These are phyloP conservation scores for Gymnobelideus leadbeateri DNA, from an alignment of 2,113 vertebrate genomes.

Conservation along the genomic window DNA sequence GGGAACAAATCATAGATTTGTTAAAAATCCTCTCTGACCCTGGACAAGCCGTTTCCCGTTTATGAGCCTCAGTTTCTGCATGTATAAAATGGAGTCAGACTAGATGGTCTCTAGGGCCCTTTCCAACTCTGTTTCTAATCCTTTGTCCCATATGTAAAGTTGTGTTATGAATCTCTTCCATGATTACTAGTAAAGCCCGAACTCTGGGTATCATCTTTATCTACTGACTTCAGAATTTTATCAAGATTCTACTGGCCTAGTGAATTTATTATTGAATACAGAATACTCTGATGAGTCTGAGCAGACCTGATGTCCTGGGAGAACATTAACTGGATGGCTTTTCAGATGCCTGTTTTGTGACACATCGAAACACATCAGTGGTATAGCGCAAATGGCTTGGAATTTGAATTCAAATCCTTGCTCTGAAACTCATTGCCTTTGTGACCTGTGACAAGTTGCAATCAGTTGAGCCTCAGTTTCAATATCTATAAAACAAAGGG, in stretches of 20 bases:
- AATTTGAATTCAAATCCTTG: background rate
- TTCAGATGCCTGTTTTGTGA: background rate
- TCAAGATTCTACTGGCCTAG: background rate
- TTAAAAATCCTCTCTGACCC: background rate
- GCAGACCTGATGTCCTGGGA: background rate
- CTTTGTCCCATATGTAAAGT: background rate
- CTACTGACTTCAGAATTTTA: background rate
- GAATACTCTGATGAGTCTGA: background rate
- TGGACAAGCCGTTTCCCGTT: background rate
- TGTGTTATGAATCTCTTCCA: background rate
- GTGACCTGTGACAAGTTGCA: background rate
- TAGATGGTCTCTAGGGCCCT: background rate
- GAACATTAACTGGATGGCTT: background rate
- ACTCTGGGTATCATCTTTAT: background rate
- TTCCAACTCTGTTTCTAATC: background rate
- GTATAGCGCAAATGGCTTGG: background rate
- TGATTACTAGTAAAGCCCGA: background rate
- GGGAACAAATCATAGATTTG: background rate
- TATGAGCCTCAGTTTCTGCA: background rate
- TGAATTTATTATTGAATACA: background rate
- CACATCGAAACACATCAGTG: background rate
- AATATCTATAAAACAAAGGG: background rate
- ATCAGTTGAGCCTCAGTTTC: background rate
- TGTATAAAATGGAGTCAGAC: background rate
- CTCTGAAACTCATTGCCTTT: background rate